Percentiles rank a stretch among this genome's conserved stretches.
phyloP scores from a whole-genome alignment of 1,140 invertebrate species.

The Macrostomum lignano region DNA sequence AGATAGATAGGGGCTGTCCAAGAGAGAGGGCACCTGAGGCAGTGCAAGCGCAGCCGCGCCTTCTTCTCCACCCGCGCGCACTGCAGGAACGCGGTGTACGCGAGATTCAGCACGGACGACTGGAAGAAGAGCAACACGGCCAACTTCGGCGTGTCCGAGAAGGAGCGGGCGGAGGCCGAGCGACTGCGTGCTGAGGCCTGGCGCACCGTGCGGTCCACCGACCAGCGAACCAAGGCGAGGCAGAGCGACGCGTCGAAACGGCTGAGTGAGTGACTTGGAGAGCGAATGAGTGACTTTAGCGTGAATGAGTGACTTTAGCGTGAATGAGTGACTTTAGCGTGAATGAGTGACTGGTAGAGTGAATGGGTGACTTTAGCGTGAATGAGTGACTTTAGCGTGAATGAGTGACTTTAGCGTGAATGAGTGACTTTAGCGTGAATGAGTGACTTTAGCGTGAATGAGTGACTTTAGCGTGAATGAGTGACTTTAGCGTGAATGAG shows the following conservation, averaged over 20 bases:
- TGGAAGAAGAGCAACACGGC: slow-evolving; percentile 57
- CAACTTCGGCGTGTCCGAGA: slow-evolving; percentile 51
- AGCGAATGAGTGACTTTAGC: too few relatives aligned
- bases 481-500: too few relatives aligned
- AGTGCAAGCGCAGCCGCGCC: too few relatives aligned
- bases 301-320: too few relatives aligned
- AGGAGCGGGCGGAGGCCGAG: slow-evolving; percentile 50
- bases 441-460: too few relatives aligned
- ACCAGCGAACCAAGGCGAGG: slow-evolving; percentile 20
- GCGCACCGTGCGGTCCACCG: slow-evolving; percentile 23
- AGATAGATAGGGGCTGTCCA: background rate
- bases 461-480: too few relatives aligned
- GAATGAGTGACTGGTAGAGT: too few relatives aligned
- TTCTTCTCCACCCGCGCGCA: background rate
- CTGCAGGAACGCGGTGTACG: slow-evolving; percentile 21
- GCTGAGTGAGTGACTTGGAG: slow-evolving; percentile 19
- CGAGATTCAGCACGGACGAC: slow-evolving; percentile 49
- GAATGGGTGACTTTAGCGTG: too few relatives aligned
- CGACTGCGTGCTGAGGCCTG: slow-evolving; percentile 27
- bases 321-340: too few relatives aligned
- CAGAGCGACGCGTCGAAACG: slow-evolving; percentile 23
- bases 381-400: too few relatives aligned
- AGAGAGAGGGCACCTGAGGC: background rate
- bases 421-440: too few relatives aligned
- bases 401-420: too few relatives aligned